Conservation (phyloP, 2,113 vertebrate genomes). For the Galeopterus variegatus region DNA sequence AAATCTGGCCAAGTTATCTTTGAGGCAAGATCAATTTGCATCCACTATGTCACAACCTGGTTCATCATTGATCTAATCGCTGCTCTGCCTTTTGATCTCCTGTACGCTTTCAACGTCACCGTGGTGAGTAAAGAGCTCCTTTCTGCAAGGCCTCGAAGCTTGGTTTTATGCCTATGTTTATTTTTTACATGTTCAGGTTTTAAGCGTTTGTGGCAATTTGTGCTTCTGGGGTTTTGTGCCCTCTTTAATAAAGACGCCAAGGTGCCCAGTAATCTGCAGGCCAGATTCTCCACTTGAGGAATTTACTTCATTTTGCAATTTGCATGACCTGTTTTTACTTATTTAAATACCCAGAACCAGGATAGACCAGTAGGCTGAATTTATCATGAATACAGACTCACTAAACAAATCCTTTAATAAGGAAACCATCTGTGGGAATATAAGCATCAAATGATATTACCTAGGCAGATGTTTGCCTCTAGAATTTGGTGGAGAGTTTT, state of each 20-base stretch:
- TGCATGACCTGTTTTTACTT: neutral
- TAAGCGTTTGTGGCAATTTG: neutral
- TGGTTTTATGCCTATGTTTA: neutral
- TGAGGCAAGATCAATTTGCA: constrained; percentile 98
- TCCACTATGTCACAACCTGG: constrained; percentile 99
- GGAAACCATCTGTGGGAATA: neutral
- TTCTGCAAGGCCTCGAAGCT: neutral
- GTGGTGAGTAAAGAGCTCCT: constrained; percentile 93
- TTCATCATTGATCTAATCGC: constrained; percentile 99
- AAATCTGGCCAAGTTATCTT: constrained; percentile 99
- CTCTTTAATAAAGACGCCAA: neutral
- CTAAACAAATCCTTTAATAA: neutral
- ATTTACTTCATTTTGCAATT: neutral
- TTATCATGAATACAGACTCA: neutral
- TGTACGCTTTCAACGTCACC: constrained; percentile 98
- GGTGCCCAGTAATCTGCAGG: neutral
- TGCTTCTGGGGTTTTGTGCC: neutral
- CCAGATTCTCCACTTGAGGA: neutral
- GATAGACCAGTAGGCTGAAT: neutral
- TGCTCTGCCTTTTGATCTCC: constrained; percentile 98
- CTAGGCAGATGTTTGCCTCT: neutral
- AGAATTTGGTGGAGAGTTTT: neutral
- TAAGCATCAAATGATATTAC: neutral
- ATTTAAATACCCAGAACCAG: neutral
- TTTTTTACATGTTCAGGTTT: neutral